Evolutionary conservation across 2,113 vertebrate genomes (phyloP).

Genomic region (Spea multiplicata): DNA sequence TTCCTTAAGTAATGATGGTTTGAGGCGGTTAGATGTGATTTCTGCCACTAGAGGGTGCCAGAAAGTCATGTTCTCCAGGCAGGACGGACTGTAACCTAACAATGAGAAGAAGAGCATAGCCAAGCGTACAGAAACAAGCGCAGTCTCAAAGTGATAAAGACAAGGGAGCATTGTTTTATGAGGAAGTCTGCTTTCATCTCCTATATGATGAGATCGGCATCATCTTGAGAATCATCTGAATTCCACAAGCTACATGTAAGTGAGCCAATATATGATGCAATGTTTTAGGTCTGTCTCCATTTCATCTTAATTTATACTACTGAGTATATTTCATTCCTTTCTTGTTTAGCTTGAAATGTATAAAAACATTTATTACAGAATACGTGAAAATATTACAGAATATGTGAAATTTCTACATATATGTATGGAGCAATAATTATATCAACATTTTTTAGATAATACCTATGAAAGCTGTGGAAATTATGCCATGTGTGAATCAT

Average conservation of each 20-base stretch:
- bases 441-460: too few relatives aligned
- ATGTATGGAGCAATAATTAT: too few relatives aligned
- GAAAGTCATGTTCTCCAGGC: conserved; percentile 10
- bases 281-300: not conserved
- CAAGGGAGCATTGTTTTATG: conserved; percentile 36
- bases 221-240: conserved; percentile 34
- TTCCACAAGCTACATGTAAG: conserved; percentile 34
- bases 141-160: conserved; percentile 36
- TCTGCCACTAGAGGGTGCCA: conserved; percentile 13
- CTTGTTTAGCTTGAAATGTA: not conserved
- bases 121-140: conserved; percentile 18
- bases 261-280: conserved; percentile 2
- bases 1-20: too few relatives aligned
- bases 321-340: not conserved
- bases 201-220: conserved; percentile 15
- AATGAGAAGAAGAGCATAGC: conserved; percentile 19
- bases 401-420: too few relatives aligned
- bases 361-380: not conserved
- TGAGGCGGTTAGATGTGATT: not conserved
- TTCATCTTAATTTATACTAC: not conserved
- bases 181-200: conserved; percentile 36
- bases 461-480: too few relatives aligned
- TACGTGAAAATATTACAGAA: too few relatives aligned
- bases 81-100: conserved; percentile 30
- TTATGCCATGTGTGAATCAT: too few relatives aligned